Evolutionary conservation across 2,113 vertebrate species (phyloP).

Genomic region (Lagopus muta): DNA sequence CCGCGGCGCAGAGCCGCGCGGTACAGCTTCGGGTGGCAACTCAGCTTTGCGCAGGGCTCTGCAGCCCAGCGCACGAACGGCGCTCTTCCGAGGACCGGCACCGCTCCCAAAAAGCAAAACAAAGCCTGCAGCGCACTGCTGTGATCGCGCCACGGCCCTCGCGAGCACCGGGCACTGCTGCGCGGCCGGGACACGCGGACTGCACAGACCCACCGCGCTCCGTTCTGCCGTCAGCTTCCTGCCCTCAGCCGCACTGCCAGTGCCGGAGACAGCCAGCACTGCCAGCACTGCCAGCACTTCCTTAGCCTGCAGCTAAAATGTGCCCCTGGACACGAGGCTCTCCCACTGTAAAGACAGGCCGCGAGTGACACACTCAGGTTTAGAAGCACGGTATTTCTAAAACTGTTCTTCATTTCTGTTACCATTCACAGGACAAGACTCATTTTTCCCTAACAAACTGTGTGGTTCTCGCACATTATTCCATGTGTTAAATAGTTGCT

Average conservation of each 20-base stretch:
- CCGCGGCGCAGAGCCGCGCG: neutral
- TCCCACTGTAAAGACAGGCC: no score
- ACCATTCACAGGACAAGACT: neutral
- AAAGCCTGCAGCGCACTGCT: neutral
- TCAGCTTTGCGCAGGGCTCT: neutral
- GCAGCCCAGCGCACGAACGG: fast-evolving
- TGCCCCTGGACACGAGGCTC: no score
- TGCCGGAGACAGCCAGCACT: no score
- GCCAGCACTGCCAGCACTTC: neutral
- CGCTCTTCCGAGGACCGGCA: neutral
- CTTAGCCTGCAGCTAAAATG: neutral
- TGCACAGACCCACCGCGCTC: fast-evolving
- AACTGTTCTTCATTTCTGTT: neutral
- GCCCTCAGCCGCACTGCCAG: neutral
- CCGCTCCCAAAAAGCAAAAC: no score
- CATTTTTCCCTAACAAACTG: neutral
- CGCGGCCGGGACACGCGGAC: fast-evolving
- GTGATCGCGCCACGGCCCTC: fast-evolving
- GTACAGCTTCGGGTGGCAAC: neutral
- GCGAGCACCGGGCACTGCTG: no score
- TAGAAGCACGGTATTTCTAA: neutral
- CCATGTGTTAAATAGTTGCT: neutral
- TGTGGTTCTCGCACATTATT: neutral
- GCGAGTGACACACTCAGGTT: neutral
- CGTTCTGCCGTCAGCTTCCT: fast-evolving